Percentiles rank a stretch among this genome's conserved stretches.
Evolutionary conservation across 2,113 vertebrate species (phyloP).

Genomic region (Oplegnathus fasciatus): DNA sequence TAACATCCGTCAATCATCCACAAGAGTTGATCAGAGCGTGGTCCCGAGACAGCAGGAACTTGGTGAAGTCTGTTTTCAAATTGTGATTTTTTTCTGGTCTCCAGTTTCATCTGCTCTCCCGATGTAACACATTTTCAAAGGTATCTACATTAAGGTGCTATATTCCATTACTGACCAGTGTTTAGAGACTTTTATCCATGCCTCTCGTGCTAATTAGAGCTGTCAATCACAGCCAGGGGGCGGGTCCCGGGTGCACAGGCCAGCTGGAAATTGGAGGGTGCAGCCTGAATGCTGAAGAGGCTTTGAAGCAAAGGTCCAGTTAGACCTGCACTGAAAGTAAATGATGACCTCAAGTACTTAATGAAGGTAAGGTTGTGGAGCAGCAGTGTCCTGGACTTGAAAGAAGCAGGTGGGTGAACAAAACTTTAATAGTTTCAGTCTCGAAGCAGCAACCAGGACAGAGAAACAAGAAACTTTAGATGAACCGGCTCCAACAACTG

Average conservation of each 20-base stretch:
- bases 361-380: not conserved
- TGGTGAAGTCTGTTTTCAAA: too few relatives aligned
- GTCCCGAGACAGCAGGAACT: too few relatives aligned
- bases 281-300: constrained; percentile 30
- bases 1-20: not conserved
- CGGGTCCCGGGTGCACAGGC: constrained; percentile 14
- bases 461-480: too few relatives aligned
- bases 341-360: constrained; percentile 7
- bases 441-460: not conserved
- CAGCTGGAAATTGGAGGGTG: constrained; percentile 22
- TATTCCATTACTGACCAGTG: not conserved
- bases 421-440: not conserved
- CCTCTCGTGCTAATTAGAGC: constrained; percentile 3
- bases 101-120: too few relatives aligned
- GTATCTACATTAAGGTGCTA: not conserved
- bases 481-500: not conserved
- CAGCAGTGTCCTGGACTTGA: constrained; percentile 1
- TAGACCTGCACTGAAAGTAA: constrained; percentile 33
- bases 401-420: not conserved
- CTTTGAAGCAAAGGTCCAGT: constrained; percentile 32
- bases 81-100: too few relatives aligned
- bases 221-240: constrained; percentile 22
- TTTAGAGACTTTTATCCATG: not conserved
- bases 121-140: not conserved
- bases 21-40: too few relatives aligned